Percentiles rank a stretch among this genome's conserved stretches.
Evolutionary conservation across 2,888 invertebrate genomes (phyloP).

Genomic region (Vanessa cardui): DNA sequence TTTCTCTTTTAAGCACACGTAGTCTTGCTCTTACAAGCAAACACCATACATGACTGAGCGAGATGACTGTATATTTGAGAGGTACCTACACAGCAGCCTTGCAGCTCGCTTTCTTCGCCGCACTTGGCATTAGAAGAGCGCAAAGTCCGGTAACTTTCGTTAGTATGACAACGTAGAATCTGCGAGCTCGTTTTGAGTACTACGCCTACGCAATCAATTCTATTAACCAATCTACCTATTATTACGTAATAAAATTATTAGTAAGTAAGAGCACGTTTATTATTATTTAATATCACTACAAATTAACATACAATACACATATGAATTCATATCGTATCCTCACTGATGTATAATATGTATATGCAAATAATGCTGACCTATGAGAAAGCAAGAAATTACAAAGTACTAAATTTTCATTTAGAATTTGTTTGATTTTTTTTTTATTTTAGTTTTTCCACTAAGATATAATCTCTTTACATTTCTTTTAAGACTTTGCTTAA

Average conservation of each 20-base stretch:
- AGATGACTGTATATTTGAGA: constrained; percentile 65
- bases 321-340: constrained; percentile 23
- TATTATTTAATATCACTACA: constrained; percentile 31
- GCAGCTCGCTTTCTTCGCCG: constrained; percentile 81
- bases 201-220: constrained; percentile 50
- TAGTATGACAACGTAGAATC: constrained; percentile 65
- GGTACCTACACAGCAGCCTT: constrained; percentile 66
- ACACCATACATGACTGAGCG: constrained; percentile 55
- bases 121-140: constrained; percentile 79
- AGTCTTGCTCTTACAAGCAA: constrained; percentile 66
- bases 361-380: too few relatives aligned
- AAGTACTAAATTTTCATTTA: too few relatives aligned
- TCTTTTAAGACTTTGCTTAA: too few relatives aligned
- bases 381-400: too few relatives aligned
- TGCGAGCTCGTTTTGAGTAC: constrained; percentile 40
- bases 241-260: constrained; percentile 51
- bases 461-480: too few relatives aligned
- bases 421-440: too few relatives aligned
- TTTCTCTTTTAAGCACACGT: constrained; percentile 80
- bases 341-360: constrained; percentile 11
- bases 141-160: constrained; percentile 82
- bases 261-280: constrained; percentile 28
- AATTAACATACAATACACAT: constrained; percentile 30
- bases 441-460: too few relatives aligned
- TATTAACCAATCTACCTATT: constrained; percentile 63